Evolutionary conservation across 1,140 invertebrate genomes (phyloP).

Genomic region (Scaptomyza hsui): DNA sequence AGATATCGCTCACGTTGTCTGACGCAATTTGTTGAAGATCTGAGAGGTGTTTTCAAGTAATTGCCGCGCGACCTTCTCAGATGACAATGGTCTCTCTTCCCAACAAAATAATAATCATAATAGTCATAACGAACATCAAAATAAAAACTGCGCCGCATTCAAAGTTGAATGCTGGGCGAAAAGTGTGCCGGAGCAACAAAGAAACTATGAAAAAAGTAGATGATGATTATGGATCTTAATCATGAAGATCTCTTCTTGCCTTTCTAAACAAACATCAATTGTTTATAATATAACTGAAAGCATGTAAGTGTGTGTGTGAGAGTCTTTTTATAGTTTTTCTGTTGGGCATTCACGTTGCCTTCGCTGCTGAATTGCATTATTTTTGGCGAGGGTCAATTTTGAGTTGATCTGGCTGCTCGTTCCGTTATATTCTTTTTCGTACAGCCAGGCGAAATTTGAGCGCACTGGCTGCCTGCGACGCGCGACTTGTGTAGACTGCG

Average conservation of each 20-base stretch:
- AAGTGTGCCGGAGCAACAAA: slow-evolving; percentile 54
- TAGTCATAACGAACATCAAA: slow-evolving; percentile 5
- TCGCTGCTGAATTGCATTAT: slow-evolving; percentile 72
- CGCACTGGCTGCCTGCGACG: slow-evolving; percentile 26
- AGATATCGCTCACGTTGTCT: slow-evolving; percentile 58
- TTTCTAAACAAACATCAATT: slow-evolving; percentile 80
- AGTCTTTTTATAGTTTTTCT: slow-evolving; percentile 42
- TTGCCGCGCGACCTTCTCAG: slow-evolving; percentile 70
- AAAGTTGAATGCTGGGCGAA: slow-evolving; percentile 69
- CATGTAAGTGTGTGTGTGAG: slow-evolving; percentile 2
- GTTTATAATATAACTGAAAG: slow-evolving; percentile 62
- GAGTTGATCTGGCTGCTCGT: slow-evolving; percentile 52
- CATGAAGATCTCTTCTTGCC: slow-evolving; percentile 23
- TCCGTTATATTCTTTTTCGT: slow-evolving; percentile 43
- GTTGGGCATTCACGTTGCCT: slow-evolving; percentile 45
- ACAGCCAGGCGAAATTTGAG: slow-evolving; percentile 60
- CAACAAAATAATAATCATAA: slow-evolving; percentile 28
- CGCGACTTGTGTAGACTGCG: slow-evolving; percentile 50
- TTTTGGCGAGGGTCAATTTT: slow-evolving; percentile 63
- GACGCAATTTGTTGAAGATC: slow-evolving; percentile 64
- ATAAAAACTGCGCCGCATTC: slow-evolving; percentile 60
- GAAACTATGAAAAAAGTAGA: slow-evolving; percentile 24
- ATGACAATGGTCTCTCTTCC: slow-evolving; percentile 68
- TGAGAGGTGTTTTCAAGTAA: slow-evolving; percentile 49
- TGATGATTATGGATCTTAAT: slow-evolving; percentile 24